These are phyloP conservation scores for Aspiorhynchus laticeps DNA, from an alignment of 2,113 vertebrate species.

Conservation along the genomic window DNA sequence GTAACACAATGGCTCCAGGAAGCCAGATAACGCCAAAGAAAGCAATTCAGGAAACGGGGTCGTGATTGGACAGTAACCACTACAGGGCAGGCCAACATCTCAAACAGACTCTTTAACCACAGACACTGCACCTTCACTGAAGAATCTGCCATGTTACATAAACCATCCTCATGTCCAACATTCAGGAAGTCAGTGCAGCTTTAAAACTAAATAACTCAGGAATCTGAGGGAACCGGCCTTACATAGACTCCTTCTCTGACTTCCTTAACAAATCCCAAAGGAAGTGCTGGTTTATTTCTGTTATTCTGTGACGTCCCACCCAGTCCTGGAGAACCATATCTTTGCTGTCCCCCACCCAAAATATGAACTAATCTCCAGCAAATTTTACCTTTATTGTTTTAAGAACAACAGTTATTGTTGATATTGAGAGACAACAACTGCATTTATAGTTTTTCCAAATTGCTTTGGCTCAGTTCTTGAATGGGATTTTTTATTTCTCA, in stretches of 20 bases:
- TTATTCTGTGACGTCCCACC: slow-evolving; percentile 31
- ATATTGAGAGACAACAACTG: not conserved
- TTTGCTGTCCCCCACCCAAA: slow-evolving; percentile 19
- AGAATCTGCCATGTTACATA: not conserved
- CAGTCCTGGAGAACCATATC: slow-evolving; percentile 35
- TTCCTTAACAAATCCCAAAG: slow-evolving; percentile 53
- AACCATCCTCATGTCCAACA: not conserved
- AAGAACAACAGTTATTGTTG: not conserved
- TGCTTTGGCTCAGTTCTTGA: not conserved
- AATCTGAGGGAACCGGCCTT: slow-evolving; percentile 17
- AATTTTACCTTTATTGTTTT: not conserved
- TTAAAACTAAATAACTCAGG: slow-evolving; percentile 27
- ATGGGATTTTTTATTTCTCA: not conserved
- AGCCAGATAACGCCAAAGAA: slow-evolving; percentile 61
- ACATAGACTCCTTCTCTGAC: slow-evolving; percentile 25
- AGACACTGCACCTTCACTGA: slow-evolving; percentile 11
- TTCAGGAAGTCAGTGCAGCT: slow-evolving; percentile 37
- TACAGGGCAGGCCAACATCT: not conserved
- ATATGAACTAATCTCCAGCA: not conserved
- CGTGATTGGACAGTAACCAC: slow-evolving; percentile 1
- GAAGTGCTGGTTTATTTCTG: slow-evolving; percentile 54
- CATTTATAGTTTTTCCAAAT: not conserved
- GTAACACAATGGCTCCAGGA: slow-evolving; percentile 70
- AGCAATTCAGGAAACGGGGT: slow-evolving; percentile 67
- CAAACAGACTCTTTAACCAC: not conserved